Evolutionary conservation across 2,113 vertebrate genomes (phyloP).

Genomic region (Urocynchramus pylzowi): DNA sequence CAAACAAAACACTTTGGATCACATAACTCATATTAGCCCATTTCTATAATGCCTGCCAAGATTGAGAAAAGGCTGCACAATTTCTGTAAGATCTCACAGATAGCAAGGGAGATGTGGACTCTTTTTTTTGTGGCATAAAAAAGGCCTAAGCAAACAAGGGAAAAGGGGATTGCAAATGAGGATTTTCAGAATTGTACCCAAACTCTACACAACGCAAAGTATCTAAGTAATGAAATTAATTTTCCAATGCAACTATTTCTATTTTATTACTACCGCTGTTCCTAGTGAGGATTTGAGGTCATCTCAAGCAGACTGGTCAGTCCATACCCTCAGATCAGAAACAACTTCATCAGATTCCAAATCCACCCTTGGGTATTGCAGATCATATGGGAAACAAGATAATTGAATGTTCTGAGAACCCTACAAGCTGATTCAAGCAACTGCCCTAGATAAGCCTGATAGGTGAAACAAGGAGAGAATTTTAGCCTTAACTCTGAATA

Average conservation of each 20-base stretch:
- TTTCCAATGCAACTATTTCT: conserved; percentile 15
- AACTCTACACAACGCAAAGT: background rate
- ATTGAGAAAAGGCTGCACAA: background rate
- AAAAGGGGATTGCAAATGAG: background rate
- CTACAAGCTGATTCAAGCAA: conserved; percentile 31
- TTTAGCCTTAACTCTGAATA: conserved; percentile 51
- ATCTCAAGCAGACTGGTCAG: conserved; percentile 41
- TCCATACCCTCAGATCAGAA: conserved; percentile 56
- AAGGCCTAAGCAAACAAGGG: background rate
- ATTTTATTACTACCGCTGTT: background rate
- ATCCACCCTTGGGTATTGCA: conserved; percentile 35
- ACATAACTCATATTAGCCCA: background rate
- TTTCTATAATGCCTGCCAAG: background rate
- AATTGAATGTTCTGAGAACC: conserved; percentile 57
- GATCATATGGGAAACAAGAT: conserved; percentile 55
- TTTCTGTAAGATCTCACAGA: background rate
- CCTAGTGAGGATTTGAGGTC: conserved; percentile 36
- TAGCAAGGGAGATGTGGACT: background rate
- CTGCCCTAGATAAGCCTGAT: conserved; percentile 53
- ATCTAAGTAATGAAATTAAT: conserved; percentile 14
- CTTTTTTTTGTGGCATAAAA: background rate
- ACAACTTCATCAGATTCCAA: conserved; percentile 57
- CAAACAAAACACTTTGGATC: background rate
- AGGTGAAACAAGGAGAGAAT: background rate
- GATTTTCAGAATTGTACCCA: background rate